phyloP scores from a whole-genome alignment of 1,140 invertebrate genomes.

The Zophobas atratus region DNA sequence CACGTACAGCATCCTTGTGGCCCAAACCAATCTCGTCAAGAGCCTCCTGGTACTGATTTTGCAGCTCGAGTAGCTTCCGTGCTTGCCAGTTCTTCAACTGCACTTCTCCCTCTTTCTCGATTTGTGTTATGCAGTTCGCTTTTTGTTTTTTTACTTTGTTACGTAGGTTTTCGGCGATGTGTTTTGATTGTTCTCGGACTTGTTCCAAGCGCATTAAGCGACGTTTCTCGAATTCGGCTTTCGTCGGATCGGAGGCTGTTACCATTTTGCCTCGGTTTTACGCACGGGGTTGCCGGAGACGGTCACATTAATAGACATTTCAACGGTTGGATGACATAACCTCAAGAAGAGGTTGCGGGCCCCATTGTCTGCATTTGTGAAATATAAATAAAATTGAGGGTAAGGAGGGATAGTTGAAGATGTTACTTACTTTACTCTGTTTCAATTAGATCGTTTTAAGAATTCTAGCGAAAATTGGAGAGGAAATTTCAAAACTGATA shows the following conservation, averaged over 20 bases:
- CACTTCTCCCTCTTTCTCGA: conserved; percentile 67
- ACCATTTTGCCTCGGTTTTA: conserved; percentile 68
- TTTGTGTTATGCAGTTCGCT: conserved; percentile 66
- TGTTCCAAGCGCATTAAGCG: conserved; percentile 72
- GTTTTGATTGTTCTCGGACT: conserved; percentile 72
- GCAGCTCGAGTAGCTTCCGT: conserved; percentile 68
- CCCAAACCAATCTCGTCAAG: conserved; percentile 70
- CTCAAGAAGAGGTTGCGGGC: not conserved
- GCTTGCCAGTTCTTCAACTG: conserved; percentile 68
- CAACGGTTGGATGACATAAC: conserved; percentile 49
- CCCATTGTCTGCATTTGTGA: not conserved
- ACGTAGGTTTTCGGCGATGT: conserved; percentile 69
- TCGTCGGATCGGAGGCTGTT: conserved; percentile 68
- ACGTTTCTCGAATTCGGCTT: conserved; percentile 70
- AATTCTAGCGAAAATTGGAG: too few species aligned
- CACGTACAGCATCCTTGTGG: conserved; percentile 66
- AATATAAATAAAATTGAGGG: too few species aligned
- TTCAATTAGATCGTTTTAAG: too few species aligned
- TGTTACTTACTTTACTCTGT: too few species aligned
- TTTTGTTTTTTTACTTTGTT: conserved; percentile 69
- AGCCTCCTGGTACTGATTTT: conserved; percentile 70
- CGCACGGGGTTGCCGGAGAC: conserved; percentile 70
- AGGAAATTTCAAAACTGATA: too few species aligned
- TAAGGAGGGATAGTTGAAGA: too few species aligned
- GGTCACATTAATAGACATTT: conserved; percentile 73